These are phyloP conservation scores for Cacoxenus indagator DNA, from an alignment of 2,888 invertebrate species.

Conservation along the genomic window DNA sequence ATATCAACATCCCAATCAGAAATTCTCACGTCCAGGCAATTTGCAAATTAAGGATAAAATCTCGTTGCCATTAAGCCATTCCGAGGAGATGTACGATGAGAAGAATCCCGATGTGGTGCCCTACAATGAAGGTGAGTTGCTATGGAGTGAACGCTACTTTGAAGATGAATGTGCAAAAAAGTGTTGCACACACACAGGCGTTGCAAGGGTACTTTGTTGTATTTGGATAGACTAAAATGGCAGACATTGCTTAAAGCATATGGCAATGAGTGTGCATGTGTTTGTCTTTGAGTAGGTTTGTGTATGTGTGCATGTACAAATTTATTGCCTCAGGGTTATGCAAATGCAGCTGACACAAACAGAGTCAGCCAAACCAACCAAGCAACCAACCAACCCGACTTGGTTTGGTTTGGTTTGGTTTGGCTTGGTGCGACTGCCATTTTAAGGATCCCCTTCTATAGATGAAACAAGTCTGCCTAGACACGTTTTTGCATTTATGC, in stretches of 20 bases:
- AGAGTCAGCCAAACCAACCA: constrained; percentile 30
- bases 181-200: constrained; percentile 11
- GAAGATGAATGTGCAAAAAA: constrained; percentile 12
- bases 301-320: background rate
- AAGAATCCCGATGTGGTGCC: constrained; percentile 92
- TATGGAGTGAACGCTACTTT: background rate
- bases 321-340: constrained; percentile 45
- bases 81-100: constrained; percentile 86
- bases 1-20: constrained; percentile 69
- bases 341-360: constrained; percentile 46
- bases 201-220: background rate
- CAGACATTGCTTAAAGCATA: background rate
- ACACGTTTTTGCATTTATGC: background rate
- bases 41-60: constrained; percentile 78
- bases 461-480: background rate
- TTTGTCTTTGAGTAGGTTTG: too few relatives aligned
- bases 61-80: constrained; percentile 76
- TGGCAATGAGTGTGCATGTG: background rate
- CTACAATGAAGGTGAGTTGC: constrained; percentile 82
- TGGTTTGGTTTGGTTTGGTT: background rate
- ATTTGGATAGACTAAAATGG: background rate
- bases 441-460: too few relatives aligned
- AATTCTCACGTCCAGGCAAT: constrained; percentile 75
- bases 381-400: constrained; percentile 1
- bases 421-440: too few relatives aligned